Conservation (phyloP, 2,113 vertebrate genomes). For the Taurulus bubalis region DNA sequence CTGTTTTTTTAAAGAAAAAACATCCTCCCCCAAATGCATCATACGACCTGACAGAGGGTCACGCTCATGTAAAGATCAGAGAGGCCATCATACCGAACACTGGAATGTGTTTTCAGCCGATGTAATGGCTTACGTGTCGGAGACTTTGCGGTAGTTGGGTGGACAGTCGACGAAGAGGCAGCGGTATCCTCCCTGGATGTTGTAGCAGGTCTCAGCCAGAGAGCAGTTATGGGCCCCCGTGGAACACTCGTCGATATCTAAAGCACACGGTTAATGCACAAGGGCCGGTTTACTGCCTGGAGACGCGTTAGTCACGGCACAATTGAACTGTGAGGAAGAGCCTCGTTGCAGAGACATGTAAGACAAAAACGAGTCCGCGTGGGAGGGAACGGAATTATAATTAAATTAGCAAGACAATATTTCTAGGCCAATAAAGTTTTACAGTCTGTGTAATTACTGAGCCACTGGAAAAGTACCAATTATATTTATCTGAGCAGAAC, state of each 20-base stretch:
- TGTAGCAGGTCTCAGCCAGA: slow-evolving; percentile 91
- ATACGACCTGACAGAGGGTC: neutral
- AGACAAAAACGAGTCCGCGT: neutral
- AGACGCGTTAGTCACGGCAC: slow-evolving; percentile 15
- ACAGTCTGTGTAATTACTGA: slow-evolving; percentile 54
- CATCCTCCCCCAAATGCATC: neutral
- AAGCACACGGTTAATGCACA: slow-evolving; percentile 48
- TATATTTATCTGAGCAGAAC: slow-evolving; percentile 59
- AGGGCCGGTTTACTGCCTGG: slow-evolving; percentile 22
- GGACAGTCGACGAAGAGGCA: slow-evolving; percentile 91
- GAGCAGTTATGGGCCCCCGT: slow-evolving; percentile 92
- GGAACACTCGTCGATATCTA: slow-evolving; percentile 94
- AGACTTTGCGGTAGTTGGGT: slow-evolving; percentile 89
- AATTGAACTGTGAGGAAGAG: slow-evolving; percentile 4
- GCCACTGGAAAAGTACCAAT: slow-evolving; percentile 49
- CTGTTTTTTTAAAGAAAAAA: too few species aligned
- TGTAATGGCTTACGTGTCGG: slow-evolving; percentile 87
- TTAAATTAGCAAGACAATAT: slow-evolving; percentile 43
- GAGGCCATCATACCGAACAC: neutral
- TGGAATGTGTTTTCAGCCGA: neutral
- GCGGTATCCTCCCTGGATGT: slow-evolving; percentile 92
- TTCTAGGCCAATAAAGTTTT: slow-evolving; percentile 59
- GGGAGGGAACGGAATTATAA: slow-evolving; percentile 11
- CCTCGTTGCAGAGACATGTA: slow-evolving; percentile 12
- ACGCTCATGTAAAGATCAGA: neutral